Percentiles rank a stretch among this genome's conserved stretches.
phyloP scores from a whole-genome alignment of 2,888 invertebrate genomes.

The Plagiodera versicolora region DNA sequence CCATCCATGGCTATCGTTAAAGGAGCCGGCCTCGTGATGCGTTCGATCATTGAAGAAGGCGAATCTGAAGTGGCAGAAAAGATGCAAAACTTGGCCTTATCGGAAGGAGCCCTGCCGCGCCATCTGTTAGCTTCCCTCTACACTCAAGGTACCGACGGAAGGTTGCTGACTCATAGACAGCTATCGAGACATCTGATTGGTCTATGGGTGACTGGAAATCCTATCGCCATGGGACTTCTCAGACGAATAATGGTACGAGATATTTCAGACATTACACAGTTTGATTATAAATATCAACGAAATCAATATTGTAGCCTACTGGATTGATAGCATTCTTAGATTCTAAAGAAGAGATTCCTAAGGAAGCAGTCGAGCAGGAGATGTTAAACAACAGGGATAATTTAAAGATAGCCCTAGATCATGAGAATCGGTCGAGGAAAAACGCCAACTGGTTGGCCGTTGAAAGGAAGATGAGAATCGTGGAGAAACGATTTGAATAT shows the following conservation, averaged over 20 bases:
- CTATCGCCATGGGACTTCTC: constrained; percentile 84
- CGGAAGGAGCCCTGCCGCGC: constrained; percentile 93
- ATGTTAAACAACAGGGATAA: constrained; percentile 85
- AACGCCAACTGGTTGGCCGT: constrained; percentile 73
- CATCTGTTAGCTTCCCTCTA: constrained; percentile 91
- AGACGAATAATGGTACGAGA: constrained; percentile 89
- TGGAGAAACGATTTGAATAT: constrained; percentile 81
- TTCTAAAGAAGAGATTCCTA: constrained; percentile 81
- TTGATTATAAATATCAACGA: too few species aligned
- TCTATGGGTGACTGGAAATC: constrained; percentile 94
- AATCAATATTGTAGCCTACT: constrained; percentile 72
- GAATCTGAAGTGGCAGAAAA: constrained; percentile 86
- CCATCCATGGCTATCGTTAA: constrained; percentile 98
- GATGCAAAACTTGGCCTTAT: constrained; percentile 94
- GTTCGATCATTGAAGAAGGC: constrained; percentile 97
- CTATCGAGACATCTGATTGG: constrained; percentile 91
- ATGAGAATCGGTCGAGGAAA: constrained; percentile 67
- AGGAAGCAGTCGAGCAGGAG: constrained; percentile 70
- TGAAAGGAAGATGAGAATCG: constrained; percentile 71
- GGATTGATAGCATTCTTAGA: constrained; percentile 90
- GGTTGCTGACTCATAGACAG: constrained; percentile 84
- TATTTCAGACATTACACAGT: too few species aligned
- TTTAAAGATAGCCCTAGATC: constrained; percentile 88
- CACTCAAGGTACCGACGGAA: constrained; percentile 76
- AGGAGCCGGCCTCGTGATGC: constrained; percentile 95